Evolutionary conservation across 1,140 invertebrate species (phyloP).

Genomic region (Triops longicaudatus): DNA sequence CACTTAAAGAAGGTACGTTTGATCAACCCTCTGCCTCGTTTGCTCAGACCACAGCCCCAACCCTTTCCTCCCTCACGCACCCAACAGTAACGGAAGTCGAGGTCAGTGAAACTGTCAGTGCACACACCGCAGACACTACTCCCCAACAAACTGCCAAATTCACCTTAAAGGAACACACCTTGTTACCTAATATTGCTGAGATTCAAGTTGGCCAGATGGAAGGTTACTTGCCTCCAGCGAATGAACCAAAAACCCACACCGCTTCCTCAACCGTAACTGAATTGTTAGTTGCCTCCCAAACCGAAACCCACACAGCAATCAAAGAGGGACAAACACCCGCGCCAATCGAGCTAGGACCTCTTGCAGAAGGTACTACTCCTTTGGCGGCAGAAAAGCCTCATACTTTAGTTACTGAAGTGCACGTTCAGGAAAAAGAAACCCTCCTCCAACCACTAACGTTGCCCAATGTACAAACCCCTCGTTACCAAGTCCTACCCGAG

Average conservation of each 20-base stretch:
- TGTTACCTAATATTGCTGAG: background rate
- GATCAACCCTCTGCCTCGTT: background rate
- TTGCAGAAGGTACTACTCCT: background rate
- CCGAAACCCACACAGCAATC: background rate
- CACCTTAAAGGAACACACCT: background rate
- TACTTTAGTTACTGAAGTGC: background rate
- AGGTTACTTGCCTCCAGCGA: background rate
- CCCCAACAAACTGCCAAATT: background rate
- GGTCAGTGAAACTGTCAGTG: background rate
- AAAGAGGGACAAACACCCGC: background rate
- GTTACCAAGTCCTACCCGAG: background rate
- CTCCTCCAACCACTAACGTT: background rate
- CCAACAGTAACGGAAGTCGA: constrained; percentile 4
- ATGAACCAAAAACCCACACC: background rate
- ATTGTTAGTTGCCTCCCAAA: background rate
- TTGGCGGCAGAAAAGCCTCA: background rate
- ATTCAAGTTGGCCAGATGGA: background rate
- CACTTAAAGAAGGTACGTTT: constrained; percentile 17
- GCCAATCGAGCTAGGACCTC: background rate
- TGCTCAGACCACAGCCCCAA: background rate
- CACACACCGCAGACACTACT: background rate
- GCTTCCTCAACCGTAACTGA: background rate
- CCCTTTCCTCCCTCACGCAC: background rate
- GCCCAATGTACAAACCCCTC: background rate
- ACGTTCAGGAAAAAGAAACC: background rate